Percentiles rank a stretch among this genome's conserved stretches.
Evolutionary conservation across 1,140 invertebrate species (phyloP).

Genomic region (Proales similis): DNA sequence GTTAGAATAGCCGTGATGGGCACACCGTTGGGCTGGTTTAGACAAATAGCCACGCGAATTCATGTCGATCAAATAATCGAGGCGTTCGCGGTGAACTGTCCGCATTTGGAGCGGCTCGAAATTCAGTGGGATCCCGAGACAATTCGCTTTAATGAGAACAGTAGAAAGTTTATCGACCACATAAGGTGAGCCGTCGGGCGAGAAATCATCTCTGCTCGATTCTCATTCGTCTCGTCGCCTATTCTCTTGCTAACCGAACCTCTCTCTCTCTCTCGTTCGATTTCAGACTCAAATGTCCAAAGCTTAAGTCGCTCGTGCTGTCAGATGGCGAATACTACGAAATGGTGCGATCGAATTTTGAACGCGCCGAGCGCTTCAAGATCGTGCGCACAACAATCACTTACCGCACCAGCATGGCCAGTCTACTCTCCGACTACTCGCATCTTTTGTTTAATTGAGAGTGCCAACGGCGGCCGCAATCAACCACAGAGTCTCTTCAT

Average conservation of each 20-base stretch:
- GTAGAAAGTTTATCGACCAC: constrained; percentile 68
- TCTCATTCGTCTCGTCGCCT: background rate
- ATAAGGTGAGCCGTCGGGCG: constrained; percentile 48
- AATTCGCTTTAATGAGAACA: constrained; percentile 94
- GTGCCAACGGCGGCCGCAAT: background rate
- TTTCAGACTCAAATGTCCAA: constrained; percentile 54
- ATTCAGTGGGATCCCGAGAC: constrained; percentile 96
- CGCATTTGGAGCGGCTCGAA: constrained; percentile 78
- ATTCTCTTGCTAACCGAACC: too few relatives aligned
- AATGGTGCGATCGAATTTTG: constrained; percentile 97
- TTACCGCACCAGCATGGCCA: constrained; percentile 68
- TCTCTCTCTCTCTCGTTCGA: constrained; percentile 48
- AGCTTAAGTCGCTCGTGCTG: constrained; percentile 56
- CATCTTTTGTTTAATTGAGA: constrained; percentile 75
- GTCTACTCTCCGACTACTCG: constrained; percentile 80
- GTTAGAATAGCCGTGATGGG: constrained; percentile 94
- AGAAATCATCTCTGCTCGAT: too few relatives aligned
- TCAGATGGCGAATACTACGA: constrained; percentile 99
- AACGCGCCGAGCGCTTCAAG: constrained; percentile 86
- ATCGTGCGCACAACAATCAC: constrained; percentile 91
- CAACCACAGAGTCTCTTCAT: background rate
- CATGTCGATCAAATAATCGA: constrained; percentile 94
- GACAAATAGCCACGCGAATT: constrained; percentile 69
- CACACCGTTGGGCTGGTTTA: constrained; percentile 84
- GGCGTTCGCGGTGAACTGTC: constrained; percentile 85